Conservation (phyloP, 2,113 vertebrate genomes). For the Bettongia penicillata region DNA sequence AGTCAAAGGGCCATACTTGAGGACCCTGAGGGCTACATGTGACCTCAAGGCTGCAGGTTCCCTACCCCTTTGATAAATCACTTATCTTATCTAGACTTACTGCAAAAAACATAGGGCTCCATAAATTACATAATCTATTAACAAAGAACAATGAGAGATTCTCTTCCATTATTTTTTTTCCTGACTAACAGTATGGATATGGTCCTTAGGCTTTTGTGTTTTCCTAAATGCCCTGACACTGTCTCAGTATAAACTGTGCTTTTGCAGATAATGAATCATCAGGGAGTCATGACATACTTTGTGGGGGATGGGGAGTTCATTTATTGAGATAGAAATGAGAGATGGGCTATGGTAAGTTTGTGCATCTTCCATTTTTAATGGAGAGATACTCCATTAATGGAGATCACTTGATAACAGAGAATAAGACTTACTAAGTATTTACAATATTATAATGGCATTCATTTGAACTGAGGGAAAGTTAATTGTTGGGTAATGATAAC, state of each 20-base stretch:
- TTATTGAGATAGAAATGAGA: not conserved
- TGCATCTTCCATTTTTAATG: not conserved
- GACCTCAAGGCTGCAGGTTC: too few species aligned
- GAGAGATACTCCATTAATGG: not conserved
- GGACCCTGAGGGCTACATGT: too few species aligned
- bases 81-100: conserved; percentile 1
- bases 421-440: not conserved
- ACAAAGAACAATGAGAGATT: not conserved
- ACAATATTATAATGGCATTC: not conserved
- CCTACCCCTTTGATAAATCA: not conserved
- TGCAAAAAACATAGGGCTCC: not conserved
- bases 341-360: fast-evolving
- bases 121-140: not conserved
- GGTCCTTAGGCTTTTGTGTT: not conserved
- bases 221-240: not conserved
- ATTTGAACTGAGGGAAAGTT: not conserved
- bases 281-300: not conserved
- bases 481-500: not conserved
- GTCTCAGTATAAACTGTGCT: not conserved
- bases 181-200: not conserved
- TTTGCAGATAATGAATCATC: not conserved
- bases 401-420: not conserved
- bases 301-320: not conserved
- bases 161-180: not conserved
- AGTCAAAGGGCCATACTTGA: too few species aligned